Evolutionary conservation across 2,888 invertebrate genomes (phyloP).

Genomic region (Lasioglossum oenotherae): DNA sequence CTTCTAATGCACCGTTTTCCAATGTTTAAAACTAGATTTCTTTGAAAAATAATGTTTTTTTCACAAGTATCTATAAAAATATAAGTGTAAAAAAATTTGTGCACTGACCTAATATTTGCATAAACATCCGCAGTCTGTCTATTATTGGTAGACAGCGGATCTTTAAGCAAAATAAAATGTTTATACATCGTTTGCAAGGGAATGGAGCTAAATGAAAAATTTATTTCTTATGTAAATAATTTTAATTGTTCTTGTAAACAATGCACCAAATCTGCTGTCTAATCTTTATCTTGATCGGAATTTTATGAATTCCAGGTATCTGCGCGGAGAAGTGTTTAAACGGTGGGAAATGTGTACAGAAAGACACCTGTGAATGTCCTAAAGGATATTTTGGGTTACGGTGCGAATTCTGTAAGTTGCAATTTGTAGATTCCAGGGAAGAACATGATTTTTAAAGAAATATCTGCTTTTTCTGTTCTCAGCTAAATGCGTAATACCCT

Average conservation of each 20-base stretch:
- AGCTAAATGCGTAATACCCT: slow-evolving; percentile 96
- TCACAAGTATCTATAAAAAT: too few relatives aligned
- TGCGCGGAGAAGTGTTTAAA: slow-evolving; percentile 96
- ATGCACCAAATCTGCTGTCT: background rate
- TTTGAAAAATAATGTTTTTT: background rate
- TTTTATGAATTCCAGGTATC: slow-evolving; percentile 88
- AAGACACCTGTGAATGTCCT: slow-evolving; percentile 96
- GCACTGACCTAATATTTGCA: background rate
- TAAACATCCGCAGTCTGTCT: background rate
- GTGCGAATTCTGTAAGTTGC: slow-evolving; percentile 95
- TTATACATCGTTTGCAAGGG: background rate
- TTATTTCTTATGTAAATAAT: background rate
- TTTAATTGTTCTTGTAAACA: too few relatives aligned
- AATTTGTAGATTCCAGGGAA: background rate
- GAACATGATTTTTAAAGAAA: background rate
- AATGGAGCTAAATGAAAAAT: background rate
- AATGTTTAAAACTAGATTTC: background rate
- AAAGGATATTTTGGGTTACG: slow-evolving; percentile 95
- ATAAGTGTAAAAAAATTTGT: too few relatives aligned
- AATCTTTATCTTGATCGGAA: background rate
- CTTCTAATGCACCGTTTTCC: background rate
- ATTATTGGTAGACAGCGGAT: background rate
- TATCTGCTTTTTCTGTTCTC: slow-evolving; percentile 61
- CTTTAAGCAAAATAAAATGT: background rate
- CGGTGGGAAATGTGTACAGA: slow-evolving; percentile 97